These are phyloP conservation scores for Psilanteris sp. DNA, from an alignment of 1,140 invertebrate genomes.

Conservation along the genomic window DNA sequence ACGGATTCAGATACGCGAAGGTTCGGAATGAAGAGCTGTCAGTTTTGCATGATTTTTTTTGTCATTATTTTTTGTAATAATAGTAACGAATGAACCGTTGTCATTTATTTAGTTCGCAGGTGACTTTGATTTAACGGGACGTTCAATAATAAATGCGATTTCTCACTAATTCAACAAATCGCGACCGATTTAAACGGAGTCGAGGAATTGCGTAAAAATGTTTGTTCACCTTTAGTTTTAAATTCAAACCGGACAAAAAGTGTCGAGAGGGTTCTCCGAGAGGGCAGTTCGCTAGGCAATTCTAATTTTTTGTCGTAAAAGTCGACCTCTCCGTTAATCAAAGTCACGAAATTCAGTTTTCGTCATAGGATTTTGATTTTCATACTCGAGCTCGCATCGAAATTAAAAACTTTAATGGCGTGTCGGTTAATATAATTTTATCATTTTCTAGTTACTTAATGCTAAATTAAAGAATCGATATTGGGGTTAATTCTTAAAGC, in stretches of 20 bases:
- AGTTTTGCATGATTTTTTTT: too few species aligned
- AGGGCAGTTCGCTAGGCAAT: slow-evolving; percentile 40
- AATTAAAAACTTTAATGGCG: slow-evolving; percentile 23
- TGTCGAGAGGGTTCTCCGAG: slow-evolving; percentile 45
- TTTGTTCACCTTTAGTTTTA: slow-evolving; percentile 49
- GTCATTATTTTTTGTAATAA: too few species aligned
- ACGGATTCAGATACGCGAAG: too few species aligned
- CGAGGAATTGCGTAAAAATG: slow-evolving; percentile 31
- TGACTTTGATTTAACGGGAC: slow-evolving; percentile 36
- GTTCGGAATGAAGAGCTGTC: too few species aligned
- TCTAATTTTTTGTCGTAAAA: slow-evolving; percentile 43
- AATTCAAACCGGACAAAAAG: slow-evolving; percentile 46
- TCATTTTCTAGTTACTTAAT: slow-evolving; percentile 4
- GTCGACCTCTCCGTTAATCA: slow-evolving; percentile 48
- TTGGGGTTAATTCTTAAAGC: too few species aligned
- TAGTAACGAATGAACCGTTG: background rate
- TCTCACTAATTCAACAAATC: slow-evolving; percentile 49
- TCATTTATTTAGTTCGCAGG: slow-evolving; percentile 5
- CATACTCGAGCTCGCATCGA: slow-evolving; percentile 5
- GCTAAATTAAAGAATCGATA: slow-evolving; percentile 18
- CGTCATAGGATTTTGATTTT: slow-evolving; percentile 43
- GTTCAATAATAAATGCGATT: slow-evolving; percentile 58
- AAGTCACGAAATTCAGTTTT: slow-evolving; percentile 33
- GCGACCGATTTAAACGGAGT: slow-evolving; percentile 22
- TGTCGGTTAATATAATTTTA: slow-evolving; percentile 14